Percentiles rank a stretch among this genome's conserved stretches.
phyloP scores from a whole-genome alignment of 1,140 invertebrate genomes.

The Caenorhabditis tropicalis region DNA sequence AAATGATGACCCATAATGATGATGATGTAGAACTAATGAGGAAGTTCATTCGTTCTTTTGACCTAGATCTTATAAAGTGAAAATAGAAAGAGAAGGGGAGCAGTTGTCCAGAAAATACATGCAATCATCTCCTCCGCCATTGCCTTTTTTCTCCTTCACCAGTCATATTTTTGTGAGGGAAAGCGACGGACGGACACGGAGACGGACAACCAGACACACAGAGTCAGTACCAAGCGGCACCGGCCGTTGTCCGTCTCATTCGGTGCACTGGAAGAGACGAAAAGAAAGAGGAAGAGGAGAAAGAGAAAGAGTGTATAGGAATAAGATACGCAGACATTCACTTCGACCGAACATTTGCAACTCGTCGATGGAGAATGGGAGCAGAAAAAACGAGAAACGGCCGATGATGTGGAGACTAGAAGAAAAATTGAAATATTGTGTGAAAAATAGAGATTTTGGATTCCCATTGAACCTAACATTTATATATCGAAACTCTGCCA shows the following conservation, averaged over 20 bases:
- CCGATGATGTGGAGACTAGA: not conserved
- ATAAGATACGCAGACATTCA: not conserved
- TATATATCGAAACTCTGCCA: not conserved
- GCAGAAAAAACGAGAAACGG: not conserved
- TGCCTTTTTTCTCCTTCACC: not conserved
- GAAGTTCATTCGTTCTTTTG: not conserved
- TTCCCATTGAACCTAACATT: not conserved
- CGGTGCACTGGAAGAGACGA: not conserved
- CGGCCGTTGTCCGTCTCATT: not conserved
- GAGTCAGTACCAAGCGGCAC: conserved; percentile 38
- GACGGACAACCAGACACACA: conserved; percentile 36
- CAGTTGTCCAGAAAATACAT: conserved; percentile 8
- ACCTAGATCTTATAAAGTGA: conserved; percentile 6
- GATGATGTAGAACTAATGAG: not conserved
- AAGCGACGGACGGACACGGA: conserved; percentile 18
- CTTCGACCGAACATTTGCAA: not conserved
- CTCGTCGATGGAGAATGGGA: not conserved
- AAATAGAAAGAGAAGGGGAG: not conserved
- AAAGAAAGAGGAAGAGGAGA: not conserved
- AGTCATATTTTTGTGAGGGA: conserved; percentile 33
- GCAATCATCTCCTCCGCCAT: not conserved
- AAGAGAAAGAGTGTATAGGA: not conserved
- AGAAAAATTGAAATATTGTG: not conserved
- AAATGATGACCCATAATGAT: too few relatives aligned
- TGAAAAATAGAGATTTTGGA: not conserved